Evolutionary conservation across 2,797 vertebrate genomes (phyloP).

Genomic region (Pyrocephalus nanus): DNA sequence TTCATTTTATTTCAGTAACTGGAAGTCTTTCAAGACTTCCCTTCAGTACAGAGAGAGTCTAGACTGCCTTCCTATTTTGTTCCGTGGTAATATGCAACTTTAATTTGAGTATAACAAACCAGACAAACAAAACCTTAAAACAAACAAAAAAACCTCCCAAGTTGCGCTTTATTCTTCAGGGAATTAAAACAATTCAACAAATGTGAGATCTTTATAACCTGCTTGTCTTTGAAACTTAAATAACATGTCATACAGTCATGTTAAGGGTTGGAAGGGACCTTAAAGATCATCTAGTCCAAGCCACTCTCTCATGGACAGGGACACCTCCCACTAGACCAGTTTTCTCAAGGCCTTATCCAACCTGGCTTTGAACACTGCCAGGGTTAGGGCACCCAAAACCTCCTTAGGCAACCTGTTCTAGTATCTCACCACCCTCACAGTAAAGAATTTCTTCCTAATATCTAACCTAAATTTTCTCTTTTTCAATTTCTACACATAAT

Average conservation of each 20-base stretch:
- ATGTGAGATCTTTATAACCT: not conserved
- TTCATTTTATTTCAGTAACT: not conserved
- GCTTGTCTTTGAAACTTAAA: not conserved
- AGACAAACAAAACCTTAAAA: not conserved
- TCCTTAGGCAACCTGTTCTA: not conserved
- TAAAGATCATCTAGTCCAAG: not conserved
- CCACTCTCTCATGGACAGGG: not conserved
- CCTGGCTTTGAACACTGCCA: not conserved
- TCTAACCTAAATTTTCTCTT: not conserved
- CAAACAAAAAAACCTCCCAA: not conserved
- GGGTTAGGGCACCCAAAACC: not conserved
- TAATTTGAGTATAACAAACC: not conserved
- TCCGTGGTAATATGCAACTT: not conserved
- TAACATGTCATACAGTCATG: not conserved
- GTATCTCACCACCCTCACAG: not conserved
- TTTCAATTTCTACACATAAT: not conserved
- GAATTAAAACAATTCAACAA: not conserved
- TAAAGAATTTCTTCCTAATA: not conserved
- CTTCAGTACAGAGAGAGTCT: not conserved
- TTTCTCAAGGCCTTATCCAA: not conserved
- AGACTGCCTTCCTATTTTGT: not conserved
- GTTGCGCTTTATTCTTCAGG: not conserved
- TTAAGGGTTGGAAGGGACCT: not conserved
- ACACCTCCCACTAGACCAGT: not conserved
- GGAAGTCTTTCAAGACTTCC: not conserved